Evolutionary conservation across 2,113 vertebrate genomes (phyloP), one percentile per base, ranked within the genome.

Genomic region (Ranitomeya variabilis): DNA sequence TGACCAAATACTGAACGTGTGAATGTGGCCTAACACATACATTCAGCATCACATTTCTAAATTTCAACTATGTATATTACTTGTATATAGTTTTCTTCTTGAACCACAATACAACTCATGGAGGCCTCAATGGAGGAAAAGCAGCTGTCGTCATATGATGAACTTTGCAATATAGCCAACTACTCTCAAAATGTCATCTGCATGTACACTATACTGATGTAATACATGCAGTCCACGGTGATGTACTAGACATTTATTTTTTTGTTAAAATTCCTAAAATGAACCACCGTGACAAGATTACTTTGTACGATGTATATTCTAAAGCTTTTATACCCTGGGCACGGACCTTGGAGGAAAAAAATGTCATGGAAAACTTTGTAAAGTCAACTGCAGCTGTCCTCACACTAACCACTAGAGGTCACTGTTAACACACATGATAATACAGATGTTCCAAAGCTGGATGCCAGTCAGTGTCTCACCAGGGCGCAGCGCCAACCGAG

Each of bases 361-460:
- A 81, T 78, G 37, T 77, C 73, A 2, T 45, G 31, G n/a, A 37
- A 7, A 83, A 45, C 3, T 45, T 45, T 45, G 37, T 45, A 5
- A 45, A 45, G 37, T 5, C 37, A 4, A 45, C 26, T 37, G 31
- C 57, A 11, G 80, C 26, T 45, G 26, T 81, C 19, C 51, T 6
- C 18, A 19, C 6, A 62, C 2, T 19, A 0, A 62, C 85, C 85
- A 81, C 86, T 60, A 82, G 86, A 82, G 86, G 86, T 59, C 79
- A 74, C 64, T 87, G 79, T 59, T 87, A 31, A 21, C 54, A 15
- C 64, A n/a, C 6, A 54, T 14, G 54, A 13, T 26, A 12, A 26
- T 16, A 57, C 77, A 79, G 21, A 79, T 57, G 26, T 45, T 74
- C 71, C 11, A 54, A n/a, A n/a, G 8, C 1, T n/a, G 45, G 9